Evolutionary conservation across 2,113 vertebrate genomes (phyloP), one percentile per base, ranked within the genome.

Genomic region (Dromiciops gliroides): DNA sequence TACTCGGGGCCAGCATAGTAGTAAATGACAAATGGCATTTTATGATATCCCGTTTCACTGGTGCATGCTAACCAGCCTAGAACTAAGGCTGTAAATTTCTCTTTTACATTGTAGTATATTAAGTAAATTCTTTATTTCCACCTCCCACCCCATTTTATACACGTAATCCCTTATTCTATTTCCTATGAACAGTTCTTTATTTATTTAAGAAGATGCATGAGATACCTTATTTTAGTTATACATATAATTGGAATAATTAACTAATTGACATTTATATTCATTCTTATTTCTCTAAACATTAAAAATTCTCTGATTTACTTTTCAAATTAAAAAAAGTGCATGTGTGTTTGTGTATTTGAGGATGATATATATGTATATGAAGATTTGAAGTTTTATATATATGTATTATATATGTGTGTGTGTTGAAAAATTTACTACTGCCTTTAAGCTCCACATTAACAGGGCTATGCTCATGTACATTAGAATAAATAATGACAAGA

Each of bases 21-120:
- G 51, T 92, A 97, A 98, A 97, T 90, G 50, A 94, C 56, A 97
- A 97, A 96, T 83, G 31, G 94, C 94, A 97, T 91, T 96, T 95
- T 95, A 94, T 94, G 75, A 4, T 90, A 91, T 28, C 1, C 1
- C 93, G 90, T 96, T 97, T 96, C 48, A 94, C 1, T 95, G 48
- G 0, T 92, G 51, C 56, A 31, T 91, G n/a, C 93, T 96, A 95
- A 96, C 91, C 2, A 97, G 26, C 48, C 3, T 51, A 48, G 0
- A 31, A 94, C 26, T 96, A 91, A 95, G 92, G 19, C 3, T 95
- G 48, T 89, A 94, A 96, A 95, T 94, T 51, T 96, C 47, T 94
- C 22, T 94, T 26, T 92, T 94, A 52, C 26, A 51, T 93, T 96
- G 11, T 75, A 93, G 48, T 83, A 47, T 95, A 94, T 91, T 90